These are phyloP conservation scores for Corvus moneduloides DNA, from an alignment of 2,113 vertebrate species.

Conservation along the genomic window DNA sequence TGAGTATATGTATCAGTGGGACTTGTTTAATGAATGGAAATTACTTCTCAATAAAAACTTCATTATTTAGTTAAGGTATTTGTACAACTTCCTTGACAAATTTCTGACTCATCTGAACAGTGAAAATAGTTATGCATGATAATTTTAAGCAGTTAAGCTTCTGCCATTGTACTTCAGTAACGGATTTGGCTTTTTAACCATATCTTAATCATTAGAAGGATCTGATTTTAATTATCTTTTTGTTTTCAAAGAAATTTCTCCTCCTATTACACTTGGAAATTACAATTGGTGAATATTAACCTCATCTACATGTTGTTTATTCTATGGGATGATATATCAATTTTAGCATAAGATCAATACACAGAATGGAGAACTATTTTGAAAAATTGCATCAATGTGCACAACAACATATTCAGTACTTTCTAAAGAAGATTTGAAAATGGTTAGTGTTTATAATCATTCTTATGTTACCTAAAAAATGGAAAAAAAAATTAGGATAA, in stretches of 20 bases:
- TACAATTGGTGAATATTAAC: background rate
- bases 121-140: background rate
- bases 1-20: background rate
- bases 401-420: background rate
- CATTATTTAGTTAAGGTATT: background rate
- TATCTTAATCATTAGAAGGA: background rate
- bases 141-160: background rate
- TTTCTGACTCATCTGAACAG: background rate
- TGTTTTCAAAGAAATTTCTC: background rate
- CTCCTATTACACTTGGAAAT: background rate
- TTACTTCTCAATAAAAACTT: background rate
- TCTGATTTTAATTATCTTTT: background rate
- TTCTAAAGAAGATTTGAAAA: background rate
- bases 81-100: background rate
- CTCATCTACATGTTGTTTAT: background rate
- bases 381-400: background rate
- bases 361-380: background rate
- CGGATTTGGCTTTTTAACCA: background rate
- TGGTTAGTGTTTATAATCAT: background rate
- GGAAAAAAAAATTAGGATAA: background rate
- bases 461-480: background rate
- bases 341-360: background rate
- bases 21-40: background rate
- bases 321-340: background rate
- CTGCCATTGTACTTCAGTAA: background rate